A percentile compares a stretch with the other conserved stretches of the same genome.
Evolutionary conservation across 2,888 invertebrate species (phyloP).

Genomic region (Drosophila borealis): DNA sequence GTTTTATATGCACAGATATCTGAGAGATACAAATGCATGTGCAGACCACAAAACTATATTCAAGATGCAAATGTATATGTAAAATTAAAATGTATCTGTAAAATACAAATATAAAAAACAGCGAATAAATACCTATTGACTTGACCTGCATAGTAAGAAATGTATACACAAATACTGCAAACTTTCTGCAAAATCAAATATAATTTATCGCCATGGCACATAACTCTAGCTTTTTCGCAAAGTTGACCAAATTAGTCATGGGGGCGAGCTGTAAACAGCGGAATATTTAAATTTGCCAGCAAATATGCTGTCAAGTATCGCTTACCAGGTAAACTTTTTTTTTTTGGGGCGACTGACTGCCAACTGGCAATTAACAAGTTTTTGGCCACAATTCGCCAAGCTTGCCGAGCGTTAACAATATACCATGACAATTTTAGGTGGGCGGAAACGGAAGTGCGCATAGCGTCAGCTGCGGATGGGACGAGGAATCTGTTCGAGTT

Average conservation of each 20-base stretch:
- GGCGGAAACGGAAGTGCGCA: conserved; percentile 53
- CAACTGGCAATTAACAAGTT: conserved; percentile 58
- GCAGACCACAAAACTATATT: background rate
- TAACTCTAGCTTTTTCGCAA: background rate
- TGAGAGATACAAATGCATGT: background rate
- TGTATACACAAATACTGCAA: background rate
- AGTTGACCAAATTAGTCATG: background rate
- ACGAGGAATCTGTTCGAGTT: background rate
- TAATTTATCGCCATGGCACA: background rate
- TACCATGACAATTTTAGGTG: conserved; percentile 28
- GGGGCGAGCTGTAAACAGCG: background rate
- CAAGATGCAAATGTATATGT: background rate
- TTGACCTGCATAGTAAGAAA: background rate
- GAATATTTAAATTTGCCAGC: conserved; percentile 2
- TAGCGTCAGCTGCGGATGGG: conserved; percentile 3
- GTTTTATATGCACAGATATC: background rate
- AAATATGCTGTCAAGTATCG: conserved; percentile 28
- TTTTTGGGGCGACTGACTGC: background rate
- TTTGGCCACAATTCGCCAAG: conserved; percentile 24
- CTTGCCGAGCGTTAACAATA: conserved; percentile 46
- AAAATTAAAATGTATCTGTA: background rate
- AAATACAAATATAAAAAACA: background rate
- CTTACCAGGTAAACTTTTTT: conserved; percentile 37
- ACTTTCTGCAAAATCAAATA: background rate
- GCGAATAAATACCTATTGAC: background rate